Conservation (phyloP, 2,797 vertebrate genomes). For the Helarctos malayanus region DNA sequence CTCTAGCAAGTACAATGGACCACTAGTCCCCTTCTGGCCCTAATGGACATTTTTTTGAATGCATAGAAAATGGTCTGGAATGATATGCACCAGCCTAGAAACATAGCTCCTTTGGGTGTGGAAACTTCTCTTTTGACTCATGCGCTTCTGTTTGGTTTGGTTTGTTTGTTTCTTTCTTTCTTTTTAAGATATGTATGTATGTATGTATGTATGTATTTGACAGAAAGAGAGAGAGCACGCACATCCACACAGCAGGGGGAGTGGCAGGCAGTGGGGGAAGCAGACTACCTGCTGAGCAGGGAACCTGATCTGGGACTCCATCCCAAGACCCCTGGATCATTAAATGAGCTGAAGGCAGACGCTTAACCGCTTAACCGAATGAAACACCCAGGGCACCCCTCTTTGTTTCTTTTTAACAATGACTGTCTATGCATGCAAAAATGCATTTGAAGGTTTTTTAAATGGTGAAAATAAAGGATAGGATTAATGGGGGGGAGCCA, state of each 20-base stretch:
- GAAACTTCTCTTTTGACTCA: neutral
- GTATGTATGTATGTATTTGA: neutral
- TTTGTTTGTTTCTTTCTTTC: too few relatives aligned
- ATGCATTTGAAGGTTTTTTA: neutral
- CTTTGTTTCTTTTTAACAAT: neutral
- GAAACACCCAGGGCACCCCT: neutral
- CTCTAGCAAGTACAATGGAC: neutral
- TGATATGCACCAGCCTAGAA: neutral
- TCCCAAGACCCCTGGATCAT: neutral
- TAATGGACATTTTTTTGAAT: neutral
- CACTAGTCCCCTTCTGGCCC: neutral
- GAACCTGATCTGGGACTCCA: too few relatives aligned
- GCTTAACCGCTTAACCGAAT: neutral
- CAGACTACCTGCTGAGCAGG: neutral
- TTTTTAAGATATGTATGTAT: neutral
- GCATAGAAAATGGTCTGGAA: neutral
- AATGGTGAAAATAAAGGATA: neutral
- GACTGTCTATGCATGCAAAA: neutral
- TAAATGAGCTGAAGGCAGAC: neutral
- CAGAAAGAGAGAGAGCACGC: neutral
- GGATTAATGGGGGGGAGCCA: neutral
- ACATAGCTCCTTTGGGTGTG: neutral
- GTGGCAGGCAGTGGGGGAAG: neutral
- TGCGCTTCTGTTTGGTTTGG: neutral
- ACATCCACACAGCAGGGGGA: neutral